Evolutionary conservation across 2,888 invertebrate genomes (phyloP).

Genomic region (Drosophila aldrichi): DNA sequence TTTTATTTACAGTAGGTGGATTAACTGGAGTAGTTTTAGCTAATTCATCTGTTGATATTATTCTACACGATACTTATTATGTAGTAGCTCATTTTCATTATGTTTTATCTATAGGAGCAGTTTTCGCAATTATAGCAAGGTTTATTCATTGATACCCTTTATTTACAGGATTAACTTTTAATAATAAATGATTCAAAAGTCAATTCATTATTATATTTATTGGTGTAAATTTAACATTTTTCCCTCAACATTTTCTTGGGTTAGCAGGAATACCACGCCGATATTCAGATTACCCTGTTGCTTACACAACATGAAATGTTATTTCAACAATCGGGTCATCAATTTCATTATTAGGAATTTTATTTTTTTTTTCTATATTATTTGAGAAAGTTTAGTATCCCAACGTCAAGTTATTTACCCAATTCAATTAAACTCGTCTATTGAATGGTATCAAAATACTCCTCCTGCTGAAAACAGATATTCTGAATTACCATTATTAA

Average conservation of each 20-base stretch:
- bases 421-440: conserved; percentile 83
- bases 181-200: conserved; percentile 88
- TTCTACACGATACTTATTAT: background rate
- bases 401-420: background rate
- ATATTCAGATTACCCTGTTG: conserved; percentile 90
- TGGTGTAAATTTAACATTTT: conserved; percentile 92
- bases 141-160: conserved; percentile 90
- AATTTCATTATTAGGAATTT: background rate
- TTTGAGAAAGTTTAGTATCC: background rate
- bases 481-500: conserved; percentile 87
- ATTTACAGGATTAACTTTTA: conserved; percentile 88
- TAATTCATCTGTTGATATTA: conserved; percentile 65
- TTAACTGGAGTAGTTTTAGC: conserved; percentile 90
- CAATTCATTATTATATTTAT: conserved; percentile 91
- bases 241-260: conserved; percentile 90
- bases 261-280: conserved; percentile 91
- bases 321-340: background rate
- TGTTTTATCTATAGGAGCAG: background rate
- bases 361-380: background rate
- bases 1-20: conserved; percentile 90
- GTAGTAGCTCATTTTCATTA: background rate
- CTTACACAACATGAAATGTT: conserved; percentile 89
- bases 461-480: conserved; percentile 86
- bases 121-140: conserved; percentile 87
- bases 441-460: conserved; percentile 88